phyloP scores from a whole-genome alignment of 2,888 invertebrate species.

The Harpalus rufipes region DNA sequence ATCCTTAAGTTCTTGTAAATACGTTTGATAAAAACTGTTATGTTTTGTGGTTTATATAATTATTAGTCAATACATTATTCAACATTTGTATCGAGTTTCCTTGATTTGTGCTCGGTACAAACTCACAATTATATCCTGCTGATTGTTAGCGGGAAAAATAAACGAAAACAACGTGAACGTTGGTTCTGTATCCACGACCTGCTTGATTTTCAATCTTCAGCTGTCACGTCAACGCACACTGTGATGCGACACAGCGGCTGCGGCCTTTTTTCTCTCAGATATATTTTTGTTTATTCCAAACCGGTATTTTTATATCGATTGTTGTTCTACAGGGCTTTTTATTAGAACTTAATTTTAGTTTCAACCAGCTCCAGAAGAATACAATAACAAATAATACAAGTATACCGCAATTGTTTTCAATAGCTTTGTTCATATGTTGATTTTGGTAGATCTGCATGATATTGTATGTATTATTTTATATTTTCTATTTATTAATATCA shows the following conservation, averaged over 20 bases:
- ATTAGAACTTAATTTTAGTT: conserved; percentile 49
- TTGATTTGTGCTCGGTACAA: conserved; percentile 57
- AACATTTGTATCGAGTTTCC: conserved; percentile 56
- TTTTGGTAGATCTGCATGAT: no score
- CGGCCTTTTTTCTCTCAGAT: conserved; percentile 25
- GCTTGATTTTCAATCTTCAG: conserved; percentile 65
- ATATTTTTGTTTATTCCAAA: conserved; percentile 63
- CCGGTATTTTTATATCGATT: conserved; percentile 58
- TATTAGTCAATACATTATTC: conserved; percentile 62
- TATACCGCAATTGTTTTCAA: no score
- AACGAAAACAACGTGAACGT: conserved; percentile 53
- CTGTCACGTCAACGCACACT: conserved; percentile 44
- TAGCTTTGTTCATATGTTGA: no score
- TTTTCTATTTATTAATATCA: no score
- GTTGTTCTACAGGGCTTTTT: conserved; percentile 53
- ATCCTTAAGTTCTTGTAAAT: conserved; percentile 24
- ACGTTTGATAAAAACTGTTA: conserved; percentile 27
- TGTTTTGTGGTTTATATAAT: conserved; percentile 44
- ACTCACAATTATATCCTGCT: conserved; percentile 58
- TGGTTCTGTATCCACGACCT: conserved; percentile 40
- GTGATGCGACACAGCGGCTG: conserved; percentile 27
- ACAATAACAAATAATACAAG: not conserved
- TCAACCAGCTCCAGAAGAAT: not conserved
- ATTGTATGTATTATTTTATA: no score
- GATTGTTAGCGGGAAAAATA: conserved; percentile 59